phyloP scores from a whole-genome alignment of 2,888 invertebrate genomes.

The Tipula helvola region DNA sequence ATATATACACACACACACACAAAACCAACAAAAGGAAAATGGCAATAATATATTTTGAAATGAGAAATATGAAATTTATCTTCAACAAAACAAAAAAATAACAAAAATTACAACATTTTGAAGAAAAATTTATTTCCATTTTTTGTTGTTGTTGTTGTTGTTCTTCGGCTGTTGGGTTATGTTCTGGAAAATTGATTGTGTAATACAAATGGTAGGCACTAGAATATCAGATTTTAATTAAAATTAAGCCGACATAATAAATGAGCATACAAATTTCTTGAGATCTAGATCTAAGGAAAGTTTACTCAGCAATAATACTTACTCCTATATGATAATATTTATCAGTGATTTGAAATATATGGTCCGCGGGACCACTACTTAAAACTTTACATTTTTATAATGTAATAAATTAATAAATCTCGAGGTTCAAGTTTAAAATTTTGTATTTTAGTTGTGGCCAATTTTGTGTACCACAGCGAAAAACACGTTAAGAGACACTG shows the following conservation, averaged over 20 bases:
- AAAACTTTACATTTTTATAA: too few species aligned
- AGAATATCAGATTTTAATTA: background rate
- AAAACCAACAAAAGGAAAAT: background rate
- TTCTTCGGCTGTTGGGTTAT: background rate
- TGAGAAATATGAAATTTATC: background rate
- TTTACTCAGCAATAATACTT: background rate
- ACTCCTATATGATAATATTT: too few species aligned
- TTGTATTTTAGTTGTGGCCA: too few species aligned
- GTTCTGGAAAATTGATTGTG: background rate
- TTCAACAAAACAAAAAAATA: background rate
- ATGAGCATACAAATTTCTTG: background rate
- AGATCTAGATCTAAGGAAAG: background rate
- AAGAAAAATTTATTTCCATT: background rate
- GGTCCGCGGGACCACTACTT: background rate
- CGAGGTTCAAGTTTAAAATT: too few species aligned
- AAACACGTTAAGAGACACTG: background rate
- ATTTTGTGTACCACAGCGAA: background rate
- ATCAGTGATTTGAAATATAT: background rate
- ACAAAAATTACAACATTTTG: background rate
- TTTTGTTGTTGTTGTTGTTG: background rate
- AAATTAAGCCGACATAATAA: background rate
- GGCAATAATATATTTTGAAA: background rate
- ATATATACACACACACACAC: background rate
- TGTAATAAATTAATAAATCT: too few species aligned
- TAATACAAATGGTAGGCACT: background rate